Evolutionary conservation across 2,797 vertebrate genomes (phyloP).

Genomic region (Neosilurus hyrtlii): DNA sequence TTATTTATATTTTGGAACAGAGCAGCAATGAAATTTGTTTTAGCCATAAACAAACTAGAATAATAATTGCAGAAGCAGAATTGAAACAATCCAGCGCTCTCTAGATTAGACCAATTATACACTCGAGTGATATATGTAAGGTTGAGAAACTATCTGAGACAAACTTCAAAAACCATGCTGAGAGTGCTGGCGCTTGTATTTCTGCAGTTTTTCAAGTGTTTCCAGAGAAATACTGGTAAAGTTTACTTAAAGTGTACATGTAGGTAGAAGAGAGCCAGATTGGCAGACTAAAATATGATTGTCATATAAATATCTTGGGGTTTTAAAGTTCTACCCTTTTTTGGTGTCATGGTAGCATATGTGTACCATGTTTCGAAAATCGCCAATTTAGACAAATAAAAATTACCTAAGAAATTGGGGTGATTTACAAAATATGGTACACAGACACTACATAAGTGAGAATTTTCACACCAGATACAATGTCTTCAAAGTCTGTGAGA

Average conservation of each 20-base stretch:
- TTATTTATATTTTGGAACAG: not conserved
- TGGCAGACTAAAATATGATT: not conserved
- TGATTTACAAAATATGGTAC: no score
- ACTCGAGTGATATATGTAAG: not conserved
- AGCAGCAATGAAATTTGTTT: not conserved
- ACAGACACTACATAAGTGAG: no score
- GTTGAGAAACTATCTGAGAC: not conserved
- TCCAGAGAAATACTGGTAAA: not conserved
- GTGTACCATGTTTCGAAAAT: not conserved
- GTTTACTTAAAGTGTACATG: not conserved
- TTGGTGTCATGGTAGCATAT: not conserved
- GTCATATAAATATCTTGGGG: not conserved
- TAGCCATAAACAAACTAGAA: not conserved
- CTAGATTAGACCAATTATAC: not conserved
- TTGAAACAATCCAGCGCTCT: not conserved
- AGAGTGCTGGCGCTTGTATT: not conserved
- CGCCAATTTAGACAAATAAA: no score
- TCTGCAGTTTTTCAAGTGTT: not conserved
- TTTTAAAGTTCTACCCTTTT: not conserved
- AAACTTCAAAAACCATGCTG: not conserved
- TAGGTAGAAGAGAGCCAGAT: not conserved
- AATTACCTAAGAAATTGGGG: no score
- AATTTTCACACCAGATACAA: not conserved
- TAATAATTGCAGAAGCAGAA: not conserved
- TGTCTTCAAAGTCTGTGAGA: not conserved